These are phyloP conservation scores for Lophius piscatorius DNA, from an alignment of 2,113 vertebrate species.

Conservation along the genomic window DNA sequence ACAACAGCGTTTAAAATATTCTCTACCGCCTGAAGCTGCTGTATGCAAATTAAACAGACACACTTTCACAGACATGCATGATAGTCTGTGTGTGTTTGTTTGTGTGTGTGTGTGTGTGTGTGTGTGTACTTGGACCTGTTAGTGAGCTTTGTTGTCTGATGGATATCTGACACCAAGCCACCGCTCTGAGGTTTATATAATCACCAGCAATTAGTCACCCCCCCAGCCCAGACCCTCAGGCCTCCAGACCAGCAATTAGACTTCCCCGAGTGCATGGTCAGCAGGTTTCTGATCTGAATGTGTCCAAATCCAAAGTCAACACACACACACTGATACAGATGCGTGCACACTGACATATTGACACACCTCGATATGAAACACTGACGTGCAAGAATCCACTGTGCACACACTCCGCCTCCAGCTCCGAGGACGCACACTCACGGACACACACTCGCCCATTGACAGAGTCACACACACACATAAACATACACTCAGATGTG, in stretches of 20 bases:
- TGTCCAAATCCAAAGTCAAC: slow-evolving; percentile 58
- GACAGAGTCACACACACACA: slow-evolving; percentile 32
- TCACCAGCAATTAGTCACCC: slow-evolving; percentile 75
- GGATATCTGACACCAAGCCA: slow-evolving; percentile 63
- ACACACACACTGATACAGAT: slow-evolving; percentile 2
- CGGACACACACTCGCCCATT: slow-evolving; percentile 9
- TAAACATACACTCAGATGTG: slow-evolving; percentile 32
- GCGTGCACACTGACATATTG: not conserved
- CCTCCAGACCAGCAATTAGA: slow-evolving; percentile 76
- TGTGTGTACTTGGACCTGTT: slow-evolving; percentile 11
- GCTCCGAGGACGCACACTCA: not conserved
- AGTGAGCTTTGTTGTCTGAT: slow-evolving; percentile 53
- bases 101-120: not conserved
- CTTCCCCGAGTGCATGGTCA: slow-evolving; percentile 62
- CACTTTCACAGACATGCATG: slow-evolving; percentile 20
- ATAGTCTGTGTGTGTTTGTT: slow-evolving; percentile 2
- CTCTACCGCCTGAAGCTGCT: slow-evolving; percentile 30
- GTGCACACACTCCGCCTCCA: slow-evolving; percentile 25
- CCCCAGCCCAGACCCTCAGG: slow-evolving; percentile 64
- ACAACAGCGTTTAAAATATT: too few species aligned
- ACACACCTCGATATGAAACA: slow-evolving; percentile 30
- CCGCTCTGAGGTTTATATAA: slow-evolving; percentile 79
- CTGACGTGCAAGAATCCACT: slow-evolving; percentile 18
- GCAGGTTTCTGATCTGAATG: slow-evolving; percentile 62
- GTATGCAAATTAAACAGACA: slow-evolving; percentile 17